Evolutionary conservation across 2,113 vertebrate genomes (phyloP).

Genomic region (Poeciliopsis turrubarensis): DNA sequence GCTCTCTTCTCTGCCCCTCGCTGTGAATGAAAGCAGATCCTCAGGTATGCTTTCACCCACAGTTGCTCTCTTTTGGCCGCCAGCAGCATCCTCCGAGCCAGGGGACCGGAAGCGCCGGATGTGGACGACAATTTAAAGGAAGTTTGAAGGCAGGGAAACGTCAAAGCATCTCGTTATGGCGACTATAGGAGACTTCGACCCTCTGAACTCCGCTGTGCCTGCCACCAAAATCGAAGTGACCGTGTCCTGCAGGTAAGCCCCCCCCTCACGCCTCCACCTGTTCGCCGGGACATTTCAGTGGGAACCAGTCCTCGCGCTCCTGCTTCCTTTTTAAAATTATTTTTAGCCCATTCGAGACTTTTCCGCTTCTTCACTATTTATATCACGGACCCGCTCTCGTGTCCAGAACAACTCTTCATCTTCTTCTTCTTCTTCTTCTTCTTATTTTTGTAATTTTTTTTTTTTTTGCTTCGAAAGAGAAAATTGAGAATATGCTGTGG

Average conservation of each 20-base stretch:
- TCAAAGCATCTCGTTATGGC: slow-evolving; percentile 79
- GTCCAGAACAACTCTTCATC: slow-evolving; percentile 10
- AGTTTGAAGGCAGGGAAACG: too few species aligned
- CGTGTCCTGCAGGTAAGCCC: slow-evolving; percentile 90
- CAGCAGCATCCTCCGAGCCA: neutral
- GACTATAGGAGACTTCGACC: slow-evolving; percentile 87
- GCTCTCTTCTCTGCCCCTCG: neutral
- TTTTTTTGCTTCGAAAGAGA: neutral
- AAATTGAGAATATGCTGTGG: slow-evolving; percentile 54
- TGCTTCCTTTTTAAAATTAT: too few species aligned
- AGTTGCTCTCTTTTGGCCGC: slow-evolving; percentile 23
- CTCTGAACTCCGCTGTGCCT: slow-evolving; percentile 85
- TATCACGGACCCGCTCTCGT: slow-evolving; percentile 6
- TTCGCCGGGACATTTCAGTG: neutral
- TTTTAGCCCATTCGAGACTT: neutral
- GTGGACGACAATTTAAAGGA: too few species aligned
- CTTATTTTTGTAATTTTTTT: neutral
- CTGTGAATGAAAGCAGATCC: slow-evolving; percentile 52
- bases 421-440: neutral
- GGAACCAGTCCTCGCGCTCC: neutral
- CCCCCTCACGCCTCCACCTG: neutral
- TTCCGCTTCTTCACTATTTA: neutral
- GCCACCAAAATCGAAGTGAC: slow-evolving; percentile 95
- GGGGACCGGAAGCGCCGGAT: neutral
- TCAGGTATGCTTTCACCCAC: slow-evolving; percentile 57